Percentiles rank a stretch among this genome's conserved stretches.
Evolutionary conservation across 2,797 vertebrate species (phyloP).

Genomic region (Picus viridis): DNA sequence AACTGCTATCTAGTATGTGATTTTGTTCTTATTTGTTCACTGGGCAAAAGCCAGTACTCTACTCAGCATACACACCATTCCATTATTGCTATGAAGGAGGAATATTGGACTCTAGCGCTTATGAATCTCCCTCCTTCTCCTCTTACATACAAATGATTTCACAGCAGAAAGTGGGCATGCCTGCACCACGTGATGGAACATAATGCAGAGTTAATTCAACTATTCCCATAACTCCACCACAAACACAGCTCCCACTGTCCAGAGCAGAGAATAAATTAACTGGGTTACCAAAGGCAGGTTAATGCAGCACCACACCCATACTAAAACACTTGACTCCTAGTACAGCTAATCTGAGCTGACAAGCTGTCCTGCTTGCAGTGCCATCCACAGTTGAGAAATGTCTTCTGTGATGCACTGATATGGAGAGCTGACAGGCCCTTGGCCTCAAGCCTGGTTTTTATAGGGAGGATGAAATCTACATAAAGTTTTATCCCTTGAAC

Average conservation of each 20-base stretch:
- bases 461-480: neutral
- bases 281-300: neutral
- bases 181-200: neutral
- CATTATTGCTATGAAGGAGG: neutral
- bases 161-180: neutral
- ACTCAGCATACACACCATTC: neutral
- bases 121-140: neutral
- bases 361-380: neutral
- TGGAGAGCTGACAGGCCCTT: rapidly evolving
- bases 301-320: neutral
- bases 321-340: neutral
- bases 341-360: neutral
- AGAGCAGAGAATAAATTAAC: neutral
- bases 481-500: neutral
- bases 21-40: neutral
- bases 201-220: neutral
- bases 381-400: neutral
- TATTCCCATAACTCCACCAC: neutral
- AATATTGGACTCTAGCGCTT: neutral
- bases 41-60: neutral
- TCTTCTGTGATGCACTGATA: neutral
- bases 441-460: neutral
- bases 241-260: neutral
- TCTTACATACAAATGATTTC: neutral
- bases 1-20: neutral